Conservation (phyloP, 2,888 invertebrate species). For the Lochmaea capreae region DNA sequence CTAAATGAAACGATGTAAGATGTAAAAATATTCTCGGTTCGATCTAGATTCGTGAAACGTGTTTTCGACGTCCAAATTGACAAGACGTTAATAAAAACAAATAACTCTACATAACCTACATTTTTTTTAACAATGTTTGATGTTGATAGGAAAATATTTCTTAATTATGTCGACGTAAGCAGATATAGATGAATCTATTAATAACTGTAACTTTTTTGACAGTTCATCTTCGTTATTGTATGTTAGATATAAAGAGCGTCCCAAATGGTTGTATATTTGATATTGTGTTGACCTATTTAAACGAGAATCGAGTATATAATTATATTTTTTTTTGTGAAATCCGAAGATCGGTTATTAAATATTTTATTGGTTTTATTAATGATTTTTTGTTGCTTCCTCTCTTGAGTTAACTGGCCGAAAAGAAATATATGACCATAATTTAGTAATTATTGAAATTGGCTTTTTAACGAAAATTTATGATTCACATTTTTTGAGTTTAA, state of each 20-base stretch:
- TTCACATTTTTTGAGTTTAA: not conserved
- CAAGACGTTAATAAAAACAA: not conserved
- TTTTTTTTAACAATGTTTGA: not conserved
- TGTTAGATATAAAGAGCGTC: no score
- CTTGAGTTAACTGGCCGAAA: not conserved
- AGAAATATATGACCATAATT: not conserved
- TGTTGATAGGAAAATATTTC: not conserved
- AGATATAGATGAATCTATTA: conserved; percentile 2
- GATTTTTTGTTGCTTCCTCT: not conserved
- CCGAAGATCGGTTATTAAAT: not conserved
- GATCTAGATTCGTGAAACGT: not conserved
- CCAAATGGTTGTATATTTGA: no score
- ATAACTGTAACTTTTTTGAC: not conserved
- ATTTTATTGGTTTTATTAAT: not conserved
- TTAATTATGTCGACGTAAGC: not conserved
- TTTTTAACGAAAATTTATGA: not conserved
- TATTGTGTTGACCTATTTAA: no score
- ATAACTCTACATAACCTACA: not conserved
- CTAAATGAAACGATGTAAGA: not conserved
- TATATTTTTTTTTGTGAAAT: no score
- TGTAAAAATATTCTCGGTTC: not conserved
- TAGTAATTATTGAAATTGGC: not conserved
- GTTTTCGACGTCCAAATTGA: not conserved
- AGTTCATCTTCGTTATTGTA: no score
- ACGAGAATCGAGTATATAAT: no score